Evolutionary conservation across 1,140 invertebrate species (phyloP).

Genomic region (Sesamia nonagrioides): DNA sequence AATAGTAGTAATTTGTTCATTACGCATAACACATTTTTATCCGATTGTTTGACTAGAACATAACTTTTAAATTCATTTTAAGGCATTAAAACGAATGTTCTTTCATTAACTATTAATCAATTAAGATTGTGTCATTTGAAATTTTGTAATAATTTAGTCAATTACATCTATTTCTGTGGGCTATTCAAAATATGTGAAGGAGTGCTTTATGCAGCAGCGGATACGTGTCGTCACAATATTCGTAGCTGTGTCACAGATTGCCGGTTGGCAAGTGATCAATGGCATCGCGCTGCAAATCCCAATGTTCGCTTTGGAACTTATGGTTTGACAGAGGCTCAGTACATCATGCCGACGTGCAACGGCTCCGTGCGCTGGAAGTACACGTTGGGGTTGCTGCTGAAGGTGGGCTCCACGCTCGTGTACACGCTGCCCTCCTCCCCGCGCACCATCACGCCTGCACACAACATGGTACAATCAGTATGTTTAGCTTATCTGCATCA

Average conservation of each 20-base stretch:
- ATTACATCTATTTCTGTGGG: constrained; percentile 7
- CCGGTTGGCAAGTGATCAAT: constrained; percentile 32
- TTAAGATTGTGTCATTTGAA: not conserved
- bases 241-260: not conserved
- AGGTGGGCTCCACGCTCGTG: constrained; percentile 93
- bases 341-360: constrained; percentile 94
- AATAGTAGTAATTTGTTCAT: not conserved
- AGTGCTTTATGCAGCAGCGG: constrained; percentile 32
- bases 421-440: constrained; percentile 94
- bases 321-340: constrained; percentile 89
- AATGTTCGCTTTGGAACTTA: constrained; percentile 80
- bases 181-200: constrained; percentile 2
- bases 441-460: constrained; percentile 91
- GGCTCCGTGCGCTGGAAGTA: constrained; percentile 93
- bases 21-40: not conserved
- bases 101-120: not conserved
- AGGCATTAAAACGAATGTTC: not conserved
- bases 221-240: not conserved
- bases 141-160: constrained; percentile 22
- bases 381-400: constrained; percentile 95
- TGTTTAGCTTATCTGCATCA: not conserved
- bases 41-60: constrained; percentile 58
- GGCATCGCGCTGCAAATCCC: constrained; percentile 78
- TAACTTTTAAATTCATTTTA: constrained; percentile 11
- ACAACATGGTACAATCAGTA: constrained; percentile 11